Conservation (phyloP, 2,888 invertebrate genomes). For the Ellobium chinense region DNA sequence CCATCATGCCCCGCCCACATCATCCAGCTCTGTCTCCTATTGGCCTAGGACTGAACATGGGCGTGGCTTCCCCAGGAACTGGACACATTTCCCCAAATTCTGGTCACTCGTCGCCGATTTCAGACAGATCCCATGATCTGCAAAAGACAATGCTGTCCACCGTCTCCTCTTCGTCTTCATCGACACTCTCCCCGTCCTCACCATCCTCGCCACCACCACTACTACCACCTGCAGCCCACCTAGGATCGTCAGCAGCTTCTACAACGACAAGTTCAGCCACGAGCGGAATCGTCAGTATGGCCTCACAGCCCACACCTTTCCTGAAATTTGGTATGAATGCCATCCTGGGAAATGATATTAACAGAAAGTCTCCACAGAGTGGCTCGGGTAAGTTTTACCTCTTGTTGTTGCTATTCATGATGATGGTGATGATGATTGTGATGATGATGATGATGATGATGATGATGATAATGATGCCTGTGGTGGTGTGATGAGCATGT, state of each 20-base stretch:
- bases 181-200: background rate
- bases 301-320: constrained; percentile 63
- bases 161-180: constrained; percentile 7
- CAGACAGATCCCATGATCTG: constrained; percentile 41
- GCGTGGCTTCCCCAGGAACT: constrained; percentile 13
- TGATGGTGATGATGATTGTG: no score
- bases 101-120: constrained; percentile 36
- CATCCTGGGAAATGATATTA: constrained; percentile 70
- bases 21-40: constrained; percentile 34
- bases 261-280: background rate
- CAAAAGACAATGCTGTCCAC: background rate
- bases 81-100: constrained; percentile 30
- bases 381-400: constrained; percentile 11
- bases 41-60: constrained; percentile 43
- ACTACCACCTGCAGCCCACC: background rate
- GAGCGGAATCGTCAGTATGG: background rate
- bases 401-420: no score
- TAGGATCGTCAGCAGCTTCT: background rate
- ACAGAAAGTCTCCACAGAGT: constrained; percentile 28
- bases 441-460: no score
- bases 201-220: constrained; percentile 22
- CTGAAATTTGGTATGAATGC: constrained; percentile 75
- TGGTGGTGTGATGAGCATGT: no score
- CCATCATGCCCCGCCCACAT: constrained; percentile 40
- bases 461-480: background rate